A percentile compares a stretch with the other conserved stretches of the same genome.
Conservation (phyloP, 1,140 invertebrate genomes). For the Lamellibrachia luymesi region DNA sequence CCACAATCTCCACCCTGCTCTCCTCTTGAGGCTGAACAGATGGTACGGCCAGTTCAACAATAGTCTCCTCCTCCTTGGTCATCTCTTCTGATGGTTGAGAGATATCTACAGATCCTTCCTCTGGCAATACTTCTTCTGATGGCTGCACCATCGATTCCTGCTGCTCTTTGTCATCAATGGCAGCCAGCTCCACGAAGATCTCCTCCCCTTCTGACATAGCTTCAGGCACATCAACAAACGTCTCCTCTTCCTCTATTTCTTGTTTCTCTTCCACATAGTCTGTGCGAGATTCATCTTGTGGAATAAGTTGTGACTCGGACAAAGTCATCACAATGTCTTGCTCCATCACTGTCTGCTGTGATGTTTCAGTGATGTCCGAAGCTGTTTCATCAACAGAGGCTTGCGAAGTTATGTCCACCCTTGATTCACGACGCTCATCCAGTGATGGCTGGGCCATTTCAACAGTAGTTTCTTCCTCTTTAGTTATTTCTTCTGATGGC, state of each 20-base stretch:
- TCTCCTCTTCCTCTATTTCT: slow-evolving; percentile 7
- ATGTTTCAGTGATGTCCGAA: slow-evolving; percentile 7
- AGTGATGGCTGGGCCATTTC: slow-evolving; percentile 21
- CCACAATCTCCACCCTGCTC: neutral
- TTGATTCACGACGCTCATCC: neutral
- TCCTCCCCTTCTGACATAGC: slow-evolving; percentile 10
- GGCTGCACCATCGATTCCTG: neutral
- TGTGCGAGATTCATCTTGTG: slow-evolving; percentile 6
- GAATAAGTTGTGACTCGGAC: neutral
- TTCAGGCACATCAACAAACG: slow-evolving; percentile 8
- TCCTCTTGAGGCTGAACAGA: slow-evolving; percentile 9
- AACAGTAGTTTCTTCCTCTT: slow-evolving; percentile 24
- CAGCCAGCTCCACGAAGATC: slow-evolving; percentile 11
- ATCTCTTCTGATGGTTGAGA: neutral
- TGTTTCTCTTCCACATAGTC: slow-evolving; percentile 14
- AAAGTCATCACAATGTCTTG: slow-evolving; percentile 5
- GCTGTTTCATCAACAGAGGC: neutral
- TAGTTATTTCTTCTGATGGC: neutral
- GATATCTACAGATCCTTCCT: neutral
- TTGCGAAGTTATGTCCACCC: neutral
- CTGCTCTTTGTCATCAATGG: slow-evolving; percentile 12
- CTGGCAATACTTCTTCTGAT: slow-evolving; percentile 10
- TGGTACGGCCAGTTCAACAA: slow-evolving; percentile 5
- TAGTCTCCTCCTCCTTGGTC: slow-evolving; percentile 3
- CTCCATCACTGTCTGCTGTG: neutral